Evolutionary conservation across 2,797 vertebrate species (phyloP), one percentile per base, ranked within the genome.

Genomic region (Thripadectes ignobilis): DNA sequence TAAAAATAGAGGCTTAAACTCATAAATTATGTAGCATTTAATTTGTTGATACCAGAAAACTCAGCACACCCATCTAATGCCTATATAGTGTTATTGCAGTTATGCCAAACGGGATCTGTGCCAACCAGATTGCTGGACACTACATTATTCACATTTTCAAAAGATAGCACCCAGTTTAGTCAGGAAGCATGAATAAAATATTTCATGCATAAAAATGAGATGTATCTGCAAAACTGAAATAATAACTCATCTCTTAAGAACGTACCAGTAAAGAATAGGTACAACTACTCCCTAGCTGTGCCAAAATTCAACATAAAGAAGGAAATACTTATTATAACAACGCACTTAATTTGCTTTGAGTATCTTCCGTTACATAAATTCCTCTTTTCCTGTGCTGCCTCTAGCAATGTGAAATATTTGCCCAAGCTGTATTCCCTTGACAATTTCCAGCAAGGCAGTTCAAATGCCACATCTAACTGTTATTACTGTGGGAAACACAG

Each of bases 11-110:
- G 48, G 29, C 59, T 79, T 72, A 72, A 55, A 93, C 62, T 96
- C 87, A 94, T 96, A 81, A 92, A 92, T 95, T 93, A 94, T 91
- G 90, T 72, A 97, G 89, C 69, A 94, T 95, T 92, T 77, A 67
- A 91, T 97, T 63, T 95, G 86, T 89, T 96, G 94, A 91, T 89
- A 95, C 8, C 72, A 95, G 80, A 93, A 95, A 78, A 95, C 61
- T 91, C 88, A 95, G 85, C 85, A 90, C 46, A 94, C 74, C 68
- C 95, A 96, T 92, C 88, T 83, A 95, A 91, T 91, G 83, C 86
- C 65, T 74, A 76, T 36, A 55, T 1, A 90, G 80, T 58, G 83
- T 80, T 83, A 94, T 16, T 61, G 77, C 77, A 95, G 68, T 48
- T 92, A 74, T 92, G 93, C 90, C 96, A 96, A 95, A 87, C 4